Conservation (phyloP, 2,888 invertebrate genomes). For the Caradrina clavipalpis region DNA sequence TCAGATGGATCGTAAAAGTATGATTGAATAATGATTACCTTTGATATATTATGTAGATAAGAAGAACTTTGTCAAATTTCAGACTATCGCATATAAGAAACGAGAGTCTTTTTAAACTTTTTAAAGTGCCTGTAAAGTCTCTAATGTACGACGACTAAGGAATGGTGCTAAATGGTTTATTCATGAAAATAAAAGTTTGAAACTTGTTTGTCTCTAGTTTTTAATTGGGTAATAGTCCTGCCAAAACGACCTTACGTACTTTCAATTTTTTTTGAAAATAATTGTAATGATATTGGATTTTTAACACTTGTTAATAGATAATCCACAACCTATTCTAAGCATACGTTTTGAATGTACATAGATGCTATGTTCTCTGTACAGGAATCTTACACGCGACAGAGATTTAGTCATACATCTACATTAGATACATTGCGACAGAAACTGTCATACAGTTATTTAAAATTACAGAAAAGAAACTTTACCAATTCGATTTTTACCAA, state of each 20-base stretch:
- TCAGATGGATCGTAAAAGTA: no score
- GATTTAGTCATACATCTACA: no score
- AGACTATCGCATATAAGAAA: neutral
- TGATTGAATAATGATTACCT: no score
- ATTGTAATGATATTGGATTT: no score
- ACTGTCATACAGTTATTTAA: neutral
- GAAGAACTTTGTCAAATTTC: neutral
- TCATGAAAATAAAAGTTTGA: slow-evolving; percentile 18
- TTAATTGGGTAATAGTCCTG: neutral
- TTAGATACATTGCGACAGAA: no score
- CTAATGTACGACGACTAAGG: neutral
- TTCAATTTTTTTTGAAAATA: no score
- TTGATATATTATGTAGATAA: neutral
- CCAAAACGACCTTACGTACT: neutral
- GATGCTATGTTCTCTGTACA: no score
- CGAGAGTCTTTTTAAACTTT: neutral
- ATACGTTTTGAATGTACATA: no score
- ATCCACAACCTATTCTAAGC: no score
- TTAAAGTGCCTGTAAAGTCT: neutral
- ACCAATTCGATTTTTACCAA: neutral
- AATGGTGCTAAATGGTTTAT: slow-evolving; percentile 13
- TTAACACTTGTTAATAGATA: no score
- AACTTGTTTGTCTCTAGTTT: slow-evolving; percentile 8
- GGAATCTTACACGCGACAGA: no score
- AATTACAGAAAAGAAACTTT: neutral